Percentiles rank a stretch among this genome's conserved stretches.
Evolutionary conservation across 2,797 vertebrate genomes (phyloP).

Genomic region (Orientallactaga sibirica): DNA sequence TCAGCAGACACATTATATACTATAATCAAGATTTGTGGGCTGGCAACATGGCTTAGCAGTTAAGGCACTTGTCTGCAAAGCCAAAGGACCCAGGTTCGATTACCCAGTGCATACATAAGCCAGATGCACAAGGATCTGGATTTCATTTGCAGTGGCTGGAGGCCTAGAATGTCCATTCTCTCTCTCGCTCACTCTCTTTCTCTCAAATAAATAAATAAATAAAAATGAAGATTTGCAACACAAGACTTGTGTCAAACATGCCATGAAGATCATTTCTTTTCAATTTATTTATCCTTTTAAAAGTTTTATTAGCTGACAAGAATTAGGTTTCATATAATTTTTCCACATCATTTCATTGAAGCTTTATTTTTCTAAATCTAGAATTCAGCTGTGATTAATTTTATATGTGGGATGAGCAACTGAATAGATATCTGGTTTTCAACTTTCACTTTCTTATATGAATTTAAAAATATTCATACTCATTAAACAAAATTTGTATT

Average conservation of each 20-base stretch:
- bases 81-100: too few relatives aligned
- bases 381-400: background rate
- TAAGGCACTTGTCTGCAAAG: too few relatives aligned
- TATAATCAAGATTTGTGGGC: too few relatives aligned
- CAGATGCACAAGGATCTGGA: too few relatives aligned
- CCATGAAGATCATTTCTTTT: background rate
- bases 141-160: too few relatives aligned
- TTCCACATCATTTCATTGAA: background rate
- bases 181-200: background rate
- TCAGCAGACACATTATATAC: too few relatives aligned
- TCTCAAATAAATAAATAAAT: background rate
- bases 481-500: background rate
- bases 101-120: too few relatives aligned
- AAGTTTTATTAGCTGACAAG: too few relatives aligned
- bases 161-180: too few relatives aligned
- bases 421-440: background rate
- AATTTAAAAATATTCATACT: conserved; percentile 33
- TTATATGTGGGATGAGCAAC: background rate
- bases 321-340: too few relatives aligned
- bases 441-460: background rate
- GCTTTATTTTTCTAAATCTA: conserved; percentile 21
- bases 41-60: too few relatives aligned
- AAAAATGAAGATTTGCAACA: too few relatives aligned
- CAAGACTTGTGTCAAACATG: background rate
- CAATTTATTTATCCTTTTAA: background rate